Conservation (phyloP, 2,113 vertebrate genomes). For the Oceanites oceanicus region DNA sequence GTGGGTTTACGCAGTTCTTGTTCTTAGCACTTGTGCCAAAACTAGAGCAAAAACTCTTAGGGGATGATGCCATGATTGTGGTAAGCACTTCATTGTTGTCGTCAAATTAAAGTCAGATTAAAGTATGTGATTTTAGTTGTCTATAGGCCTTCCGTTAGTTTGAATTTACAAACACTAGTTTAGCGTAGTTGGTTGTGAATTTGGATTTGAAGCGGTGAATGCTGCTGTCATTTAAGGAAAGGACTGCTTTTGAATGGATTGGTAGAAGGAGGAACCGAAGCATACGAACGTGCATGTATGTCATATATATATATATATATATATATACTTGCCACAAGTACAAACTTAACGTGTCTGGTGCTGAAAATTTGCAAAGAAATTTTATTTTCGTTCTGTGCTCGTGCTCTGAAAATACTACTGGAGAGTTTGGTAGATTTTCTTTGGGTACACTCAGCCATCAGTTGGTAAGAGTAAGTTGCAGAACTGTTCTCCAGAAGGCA, state of each 20-base stretch:
- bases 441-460: not conserved
- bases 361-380: not conserved
- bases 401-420: not conserved
- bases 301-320: not conserved
- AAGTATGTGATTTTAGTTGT: not conserved
- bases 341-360: not conserved
- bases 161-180: not conserved
- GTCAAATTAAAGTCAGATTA: not conserved
- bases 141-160: not conserved
- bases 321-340: not conserved
- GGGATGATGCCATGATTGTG: not conserved
- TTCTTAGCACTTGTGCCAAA: not conserved
- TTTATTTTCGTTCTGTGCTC: not conserved
- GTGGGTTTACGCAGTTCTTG: not conserved
- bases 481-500: not conserved
- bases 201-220: not conserved
- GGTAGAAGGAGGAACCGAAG: not conserved
- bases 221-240: not conserved
- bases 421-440: not conserved
- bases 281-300: fast-evolving
- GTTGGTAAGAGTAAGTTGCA: not conserved
- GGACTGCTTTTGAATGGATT: not conserved
- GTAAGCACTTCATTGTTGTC: not conserved
- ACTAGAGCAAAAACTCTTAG: not conserved
- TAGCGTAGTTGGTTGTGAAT: not conserved